Evolutionary conservation across 2,113 vertebrate genomes (phyloP), one percentile per base, ranked within the genome.

Genomic region (Ramphastos sulfuratus): DNA sequence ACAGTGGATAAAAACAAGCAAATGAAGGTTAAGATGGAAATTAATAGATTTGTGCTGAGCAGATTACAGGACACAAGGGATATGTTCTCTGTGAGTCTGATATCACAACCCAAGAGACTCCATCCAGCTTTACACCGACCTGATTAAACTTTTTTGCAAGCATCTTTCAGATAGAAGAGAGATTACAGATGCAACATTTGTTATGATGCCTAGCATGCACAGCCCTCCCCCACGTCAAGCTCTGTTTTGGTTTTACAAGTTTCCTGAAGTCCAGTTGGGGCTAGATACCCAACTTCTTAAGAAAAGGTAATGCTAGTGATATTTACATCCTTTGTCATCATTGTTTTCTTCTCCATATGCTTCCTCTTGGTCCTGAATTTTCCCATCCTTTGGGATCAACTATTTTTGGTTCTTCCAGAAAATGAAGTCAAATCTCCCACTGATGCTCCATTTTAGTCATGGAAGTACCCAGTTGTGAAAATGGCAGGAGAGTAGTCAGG

Each of bases 151-250:
- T 92, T 66, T 44, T 4, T 10, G 15, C n/a, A 95, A 93, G 74
- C 11, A 31, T 9, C 21, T 10, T 21, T 80, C 42, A 10, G 14
- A 20, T 4, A 42, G 42, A 8, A 60, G 10, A 71, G 52, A 61
- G 19, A 19, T 23, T 15, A 30, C 5, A 27, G 8, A 1, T 2
- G n/a, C 4, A 33, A 48, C 0, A 0, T 12, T 14, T 16, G 5
- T 11, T 12, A 52, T 39, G 10, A 31, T 17, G 9, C 30, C 37
- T 3, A 21, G 28, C 1, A 1, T 31, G 11, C 69, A 50, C 5
- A 6, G 35, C 9, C 55, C 16, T 30, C 37, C 56, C 7, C 4
- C 0, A 7, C 16, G 33, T 30, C 10, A 16, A 31, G 17, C 6
- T 79, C 27, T 65, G 3, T 46, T 79, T 46, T 21, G 3, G 20